Evolutionary conservation across 2,113 vertebrate species (phyloP).

Genomic region (Equus przewalskii): DNA sequence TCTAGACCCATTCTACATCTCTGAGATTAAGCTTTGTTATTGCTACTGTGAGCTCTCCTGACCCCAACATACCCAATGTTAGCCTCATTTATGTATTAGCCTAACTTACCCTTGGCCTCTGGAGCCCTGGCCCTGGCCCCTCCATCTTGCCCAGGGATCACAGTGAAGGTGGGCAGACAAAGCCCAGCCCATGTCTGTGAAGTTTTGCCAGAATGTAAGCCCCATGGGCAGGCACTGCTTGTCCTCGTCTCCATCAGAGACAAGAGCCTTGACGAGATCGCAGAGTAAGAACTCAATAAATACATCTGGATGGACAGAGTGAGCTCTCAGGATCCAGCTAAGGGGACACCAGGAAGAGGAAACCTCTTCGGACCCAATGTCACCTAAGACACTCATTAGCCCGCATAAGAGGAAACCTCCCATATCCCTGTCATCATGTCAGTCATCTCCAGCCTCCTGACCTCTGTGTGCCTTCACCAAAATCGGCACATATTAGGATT

Average conservation of each 20-base stretch:
- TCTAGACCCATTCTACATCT: background rate
- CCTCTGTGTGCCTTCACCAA: background rate
- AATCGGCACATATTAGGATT: too few species aligned
- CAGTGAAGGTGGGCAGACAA: too few species aligned
- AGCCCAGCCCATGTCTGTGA: background rate
- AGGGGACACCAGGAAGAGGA: background rate
- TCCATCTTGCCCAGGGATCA: background rate
- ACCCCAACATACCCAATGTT: too few species aligned
- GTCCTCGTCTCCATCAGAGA: background rate
- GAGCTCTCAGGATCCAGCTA: background rate
- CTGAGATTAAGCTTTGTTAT: background rate
- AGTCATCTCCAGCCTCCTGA: too few species aligned
- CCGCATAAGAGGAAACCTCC: background rate
- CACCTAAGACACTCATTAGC: background rate
- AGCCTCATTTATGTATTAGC: too few species aligned
- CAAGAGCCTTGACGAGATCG: too few species aligned
- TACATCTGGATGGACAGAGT: rapidly evolving
- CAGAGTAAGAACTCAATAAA: rapidly evolving
- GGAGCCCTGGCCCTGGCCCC: rapidly evolving
- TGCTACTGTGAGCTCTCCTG: too few species aligned
- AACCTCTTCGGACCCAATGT: rapidly evolving
- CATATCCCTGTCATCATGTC: rapidly evolving
- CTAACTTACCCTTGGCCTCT: background rate
- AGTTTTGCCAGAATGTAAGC: background rate
- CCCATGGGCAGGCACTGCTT: background rate